These are phyloP conservation scores for Geococcyx californianus DNA, from an alignment of 2,113 vertebrate species.

Conservation along the genomic window DNA sequence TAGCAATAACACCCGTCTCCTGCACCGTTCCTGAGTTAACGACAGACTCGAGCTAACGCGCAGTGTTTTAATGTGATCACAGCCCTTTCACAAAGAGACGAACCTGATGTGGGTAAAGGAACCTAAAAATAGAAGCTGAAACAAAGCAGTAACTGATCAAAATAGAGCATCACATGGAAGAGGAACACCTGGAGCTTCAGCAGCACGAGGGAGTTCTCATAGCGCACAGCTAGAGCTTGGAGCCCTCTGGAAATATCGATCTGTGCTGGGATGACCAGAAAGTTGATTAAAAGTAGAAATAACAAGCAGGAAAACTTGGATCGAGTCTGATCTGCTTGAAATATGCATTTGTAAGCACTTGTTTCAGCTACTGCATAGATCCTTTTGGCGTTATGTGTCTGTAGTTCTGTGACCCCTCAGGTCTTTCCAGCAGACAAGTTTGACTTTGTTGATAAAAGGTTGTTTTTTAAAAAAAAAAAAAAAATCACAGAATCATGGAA, in stretches of 20 bases:
- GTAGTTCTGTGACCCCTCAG: neutral
- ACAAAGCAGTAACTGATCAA: neutral
- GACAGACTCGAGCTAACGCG: neutral
- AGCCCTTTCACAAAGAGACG: neutral
- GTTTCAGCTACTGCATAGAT: neutral
- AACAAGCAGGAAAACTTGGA: neutral
- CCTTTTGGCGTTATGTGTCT: neutral
- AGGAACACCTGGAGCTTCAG: neutral
- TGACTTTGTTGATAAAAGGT: neutral
- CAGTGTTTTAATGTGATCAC: neutral
- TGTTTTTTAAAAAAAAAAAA: no score
- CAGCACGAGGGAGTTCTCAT: neutral
- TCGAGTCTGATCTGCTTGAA: rapidly evolving
- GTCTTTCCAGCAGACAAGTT: no score
- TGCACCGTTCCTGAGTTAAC: neutral
- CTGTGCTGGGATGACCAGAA: neutral
- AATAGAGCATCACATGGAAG: neutral
- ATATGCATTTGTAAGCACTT: neutral
- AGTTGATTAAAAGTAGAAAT: neutral
- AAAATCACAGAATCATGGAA: no score
- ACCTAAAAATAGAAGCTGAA: neutral
- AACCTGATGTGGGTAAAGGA: neutral
- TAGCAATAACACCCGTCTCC: neutral
- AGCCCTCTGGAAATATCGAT: neutral
- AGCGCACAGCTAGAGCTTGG: neutral